Conservation (phyloP, 2,113 vertebrate species). For the Perccottus glenii region DNA sequence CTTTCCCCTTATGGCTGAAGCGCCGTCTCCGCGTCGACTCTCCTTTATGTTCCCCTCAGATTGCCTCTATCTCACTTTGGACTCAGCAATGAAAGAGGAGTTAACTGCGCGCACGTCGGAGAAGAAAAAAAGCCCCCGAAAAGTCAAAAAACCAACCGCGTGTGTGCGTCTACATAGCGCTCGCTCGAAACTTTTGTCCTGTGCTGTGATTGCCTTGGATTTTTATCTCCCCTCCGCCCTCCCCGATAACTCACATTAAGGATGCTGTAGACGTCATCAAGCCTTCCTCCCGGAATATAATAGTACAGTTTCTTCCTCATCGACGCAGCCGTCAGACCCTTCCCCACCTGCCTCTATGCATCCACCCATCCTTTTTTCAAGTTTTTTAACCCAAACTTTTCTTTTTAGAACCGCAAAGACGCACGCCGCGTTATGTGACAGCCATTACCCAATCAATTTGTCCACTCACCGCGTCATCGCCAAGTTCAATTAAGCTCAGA, state of each 20-base stretch:
- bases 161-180: slow-evolving; percentile 86
- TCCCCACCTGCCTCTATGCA: slow-evolving; percentile 67
- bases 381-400: slow-evolving; percentile 68
- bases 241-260: slow-evolving; percentile 93
- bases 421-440: slow-evolving; percentile 21
- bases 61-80: slow-evolving; percentile 80
- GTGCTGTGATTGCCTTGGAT: slow-evolving; percentile 89
- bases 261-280: slow-evolving; percentile 98
- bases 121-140: slow-evolving; percentile 73
- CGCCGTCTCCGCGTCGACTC: slow-evolving; percentile 81
- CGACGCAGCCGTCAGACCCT: slow-evolving; percentile 86
- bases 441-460: slow-evolving; percentile 29
- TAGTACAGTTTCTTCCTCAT: slow-evolving; percentile 91
- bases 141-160: slow-evolving; percentile 69
- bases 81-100: slow-evolving; percentile 51
- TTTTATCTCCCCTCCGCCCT: slow-evolving; percentile 92
- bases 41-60: slow-evolving; percentile 78
- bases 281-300: slow-evolving; percentile 96
- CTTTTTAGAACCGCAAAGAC: slow-evolving; percentile 28
- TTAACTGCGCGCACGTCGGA: slow-evolving; percentile 56
- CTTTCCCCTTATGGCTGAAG: slow-evolving; percentile 75
- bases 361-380: slow-evolving; percentile 80
- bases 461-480: slow-evolving; percentile 34
- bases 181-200: slow-evolving; percentile 87
- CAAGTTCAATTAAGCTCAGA: slow-evolving; percentile 44